phyloP scores from a whole-genome alignment of 2,797 vertebrate species.

The Philypnodon macrostomus region DNA sequence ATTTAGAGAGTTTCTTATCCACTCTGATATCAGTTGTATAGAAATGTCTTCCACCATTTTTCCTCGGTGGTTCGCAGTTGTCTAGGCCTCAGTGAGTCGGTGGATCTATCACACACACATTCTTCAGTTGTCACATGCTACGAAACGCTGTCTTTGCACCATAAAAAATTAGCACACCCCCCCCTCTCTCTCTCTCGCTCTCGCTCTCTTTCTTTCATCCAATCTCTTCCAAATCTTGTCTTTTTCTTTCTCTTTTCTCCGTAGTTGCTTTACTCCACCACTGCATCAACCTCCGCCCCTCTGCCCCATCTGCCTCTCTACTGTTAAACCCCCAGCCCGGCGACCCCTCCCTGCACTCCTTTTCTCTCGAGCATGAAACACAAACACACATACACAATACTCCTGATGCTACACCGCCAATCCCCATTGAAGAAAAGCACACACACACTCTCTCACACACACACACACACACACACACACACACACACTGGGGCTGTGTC shows the following conservation, averaged over 20 bases:
- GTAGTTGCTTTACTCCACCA: constrained; percentile 60
- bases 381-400: constrained; percentile 57
- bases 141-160: constrained; percentile 34
- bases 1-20: constrained; percentile 18
- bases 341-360: constrained; percentile 65
- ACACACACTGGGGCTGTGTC: constrained; percentile 22
- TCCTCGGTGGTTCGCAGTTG: constrained; percentile 43
- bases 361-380: constrained; percentile 40
- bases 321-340: constrained; percentile 64
- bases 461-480: too few relatives aligned
- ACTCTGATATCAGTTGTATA: constrained; percentile 15
- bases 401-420: constrained; percentile 45
- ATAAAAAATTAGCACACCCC: constrained; percentile 38
- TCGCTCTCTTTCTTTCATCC: constrained; percentile 31
- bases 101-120: constrained; percentile 44
- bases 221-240: constrained; percentile 55
- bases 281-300: constrained; percentile 79
- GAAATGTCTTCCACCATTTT: constrained; percentile 52
- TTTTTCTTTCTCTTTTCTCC: constrained; percentile 44
- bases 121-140: constrained; percentile 53
- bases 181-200: constrained; percentile 21
- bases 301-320: constrained; percentile 75
- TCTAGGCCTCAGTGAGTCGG: constrained; percentile 41
- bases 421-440: constrained; percentile 33
- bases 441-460: too few relatives aligned